Evolutionary conservation across 2,113 vertebrate species (phyloP), one percentile per base, ranked within the genome.

Genomic region (Pomatorhinus ruficollis): DNA sequence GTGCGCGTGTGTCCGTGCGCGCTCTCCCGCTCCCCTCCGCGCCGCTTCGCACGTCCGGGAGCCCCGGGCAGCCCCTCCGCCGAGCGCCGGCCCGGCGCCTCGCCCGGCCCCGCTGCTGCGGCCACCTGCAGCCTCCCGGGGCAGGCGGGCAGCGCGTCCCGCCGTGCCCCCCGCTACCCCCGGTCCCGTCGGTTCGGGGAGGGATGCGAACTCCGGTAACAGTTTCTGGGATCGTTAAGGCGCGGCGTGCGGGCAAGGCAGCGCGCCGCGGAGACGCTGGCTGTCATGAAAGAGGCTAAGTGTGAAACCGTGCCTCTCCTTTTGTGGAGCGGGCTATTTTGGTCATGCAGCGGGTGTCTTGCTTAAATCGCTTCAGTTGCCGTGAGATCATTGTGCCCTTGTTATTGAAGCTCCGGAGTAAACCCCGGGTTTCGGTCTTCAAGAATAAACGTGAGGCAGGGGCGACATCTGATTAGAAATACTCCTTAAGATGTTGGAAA

Each of bases 281-380:
- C 95, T 97, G 97, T 95, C 96, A 82, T 91, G 95, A 95, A 94
- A 68, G 97, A 88, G 78, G 88, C 96, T 40, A 21, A 96, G 97
- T 96, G 94, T 96, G 97, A 96, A 96, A 88, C 91, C 93, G 85
- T 96, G 96, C 95, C 95, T 74, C 96, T 95, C 95, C 95, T 97
- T 96, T 90, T 77, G 95, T 83, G 90, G 97, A 97, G 96, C 88
- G 45, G 97, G 97, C 97, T 98, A 96, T 98, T 98, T 98, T 87
- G 54, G 96, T 93, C 66, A 50, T 95, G 91, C 95, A 33, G 94
- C 83, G 59, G 94, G 95, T 79, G 76, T 71, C 97, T 95, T 30
- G 87, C 94, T 96, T 59, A 60, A 96, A 97, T 94, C 69, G 76
- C 83, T 45, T 85, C 72, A 24, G 40, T 85, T 84, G 59, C 42